phyloP scores from a whole-genome alignment of 2,888 invertebrate genomes.

The Drosophila merina region DNA sequence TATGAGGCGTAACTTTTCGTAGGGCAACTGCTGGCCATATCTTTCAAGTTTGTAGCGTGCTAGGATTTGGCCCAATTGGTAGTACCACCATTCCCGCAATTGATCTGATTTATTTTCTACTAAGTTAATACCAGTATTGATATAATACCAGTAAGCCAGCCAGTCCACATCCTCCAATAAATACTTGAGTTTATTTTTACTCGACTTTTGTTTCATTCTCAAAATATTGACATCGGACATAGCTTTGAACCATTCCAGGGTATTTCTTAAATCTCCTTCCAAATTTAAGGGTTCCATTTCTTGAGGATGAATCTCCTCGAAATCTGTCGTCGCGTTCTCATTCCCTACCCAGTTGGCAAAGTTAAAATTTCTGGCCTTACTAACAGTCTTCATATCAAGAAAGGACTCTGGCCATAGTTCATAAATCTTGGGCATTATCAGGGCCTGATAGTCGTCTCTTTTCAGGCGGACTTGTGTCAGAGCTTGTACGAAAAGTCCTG shows the following conservation, averaged over 20 bases:
- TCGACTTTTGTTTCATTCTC: constrained; percentile 11
- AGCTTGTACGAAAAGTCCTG: constrained; percentile 89
- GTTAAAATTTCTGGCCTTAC: constrained; percentile 86
- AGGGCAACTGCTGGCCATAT: constrained; percentile 85
- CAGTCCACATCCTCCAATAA: constrained; percentile 88
- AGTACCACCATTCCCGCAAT: constrained; percentile 87
- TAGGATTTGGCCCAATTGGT: constrained; percentile 87
- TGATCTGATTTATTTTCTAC: constrained; percentile 69
- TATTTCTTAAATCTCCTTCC: constrained; percentile 39
- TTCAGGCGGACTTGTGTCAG: constrained; percentile 88
- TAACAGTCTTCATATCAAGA: constrained; percentile 88
- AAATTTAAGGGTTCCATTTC: constrained; percentile 35
- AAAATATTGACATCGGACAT: constrained; percentile 59
- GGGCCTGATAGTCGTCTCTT: constrained; percentile 87
- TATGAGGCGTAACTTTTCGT: constrained; percentile 15
- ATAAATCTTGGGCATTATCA: constrained; percentile 89
- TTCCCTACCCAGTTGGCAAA: constrained; percentile 50
- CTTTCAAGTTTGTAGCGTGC: constrained; percentile 90
- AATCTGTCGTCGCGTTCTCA: not conserved
- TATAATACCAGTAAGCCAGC: constrained; percentile 84
- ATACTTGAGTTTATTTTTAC: constrained; percentile 14
- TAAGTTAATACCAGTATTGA: constrained; percentile 82
- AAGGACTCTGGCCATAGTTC: constrained; percentile 91
- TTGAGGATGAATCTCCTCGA: constrained; percentile 30
- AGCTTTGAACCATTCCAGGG: constrained; percentile 50